A percentile compares a stretch with the other conserved stretches of the same genome.
Evolutionary conservation across 2,113 vertebrate genomes (phyloP).

Genomic region (Cyrtonyx montezumae): DNA sequence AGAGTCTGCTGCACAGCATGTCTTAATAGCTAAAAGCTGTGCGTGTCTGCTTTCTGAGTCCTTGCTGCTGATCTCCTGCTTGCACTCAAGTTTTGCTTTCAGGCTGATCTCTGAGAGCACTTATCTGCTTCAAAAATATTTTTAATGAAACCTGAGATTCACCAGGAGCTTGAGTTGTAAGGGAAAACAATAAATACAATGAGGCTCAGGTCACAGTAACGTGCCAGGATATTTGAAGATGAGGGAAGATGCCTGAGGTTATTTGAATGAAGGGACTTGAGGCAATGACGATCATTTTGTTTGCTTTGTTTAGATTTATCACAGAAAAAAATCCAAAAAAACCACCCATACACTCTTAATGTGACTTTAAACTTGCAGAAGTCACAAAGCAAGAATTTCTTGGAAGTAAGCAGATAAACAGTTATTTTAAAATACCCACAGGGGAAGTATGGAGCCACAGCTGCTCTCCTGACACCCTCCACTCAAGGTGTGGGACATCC

Average conservation of each 20-base stretch:
- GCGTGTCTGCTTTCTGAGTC: background rate
- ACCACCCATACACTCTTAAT: background rate
- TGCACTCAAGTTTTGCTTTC: background rate
- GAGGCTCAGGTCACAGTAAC: background rate
- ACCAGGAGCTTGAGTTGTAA: background rate
- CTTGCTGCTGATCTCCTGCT: background rate
- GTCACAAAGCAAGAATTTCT: background rate
- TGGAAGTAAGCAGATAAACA: background rate
- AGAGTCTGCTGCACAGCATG: background rate
- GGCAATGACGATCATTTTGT: background rate
- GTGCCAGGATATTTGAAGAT: background rate
- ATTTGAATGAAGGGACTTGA: background rate
- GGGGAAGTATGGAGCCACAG: background rate
- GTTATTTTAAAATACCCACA: background rate
- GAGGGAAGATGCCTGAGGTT: background rate
- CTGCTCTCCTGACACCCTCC: background rate
- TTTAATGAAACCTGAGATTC: background rate
- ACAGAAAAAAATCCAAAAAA: background rate
- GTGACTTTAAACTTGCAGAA: background rate
- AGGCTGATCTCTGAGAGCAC: constrained; percentile 12
- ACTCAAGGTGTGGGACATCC: background rate
- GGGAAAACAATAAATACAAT: background rate
- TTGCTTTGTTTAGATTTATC: background rate
- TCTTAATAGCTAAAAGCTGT: background rate
- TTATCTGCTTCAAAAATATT: constrained; percentile 30